phyloP scores from a whole-genome alignment of 2,113 vertebrate species.

The Corythaixoides concolor region DNA sequence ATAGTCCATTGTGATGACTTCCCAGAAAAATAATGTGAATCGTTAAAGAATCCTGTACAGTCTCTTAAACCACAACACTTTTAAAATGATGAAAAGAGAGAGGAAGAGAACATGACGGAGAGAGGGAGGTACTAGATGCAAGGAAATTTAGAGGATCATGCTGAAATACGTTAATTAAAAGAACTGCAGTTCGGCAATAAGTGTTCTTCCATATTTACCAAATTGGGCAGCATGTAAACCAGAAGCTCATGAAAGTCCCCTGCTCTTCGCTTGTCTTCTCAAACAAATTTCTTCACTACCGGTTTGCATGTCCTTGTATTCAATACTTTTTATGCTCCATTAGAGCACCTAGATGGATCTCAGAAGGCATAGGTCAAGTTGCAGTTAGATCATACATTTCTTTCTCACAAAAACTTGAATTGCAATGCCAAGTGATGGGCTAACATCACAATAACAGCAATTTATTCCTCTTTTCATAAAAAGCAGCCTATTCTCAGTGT shows the following conservation, averaged over 20 bases:
- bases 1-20: not conserved
- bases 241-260: slow-evolving; percentile 33
- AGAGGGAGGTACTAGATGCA: not conserved
- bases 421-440: slow-evolving; percentile 85
- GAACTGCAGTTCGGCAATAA: not conserved
- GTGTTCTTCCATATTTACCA: slow-evolving; percentile 59
- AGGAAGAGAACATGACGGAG: not conserved
- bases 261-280: slow-evolving; percentile 61
- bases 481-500: slow-evolving; percentile 82
- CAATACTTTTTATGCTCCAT: slow-evolving; percentile 80
- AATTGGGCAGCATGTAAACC: slow-evolving; percentile 55
- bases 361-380: slow-evolving; percentile 81
- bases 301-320: slow-evolving; percentile 77
- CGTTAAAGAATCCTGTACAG: not conserved
- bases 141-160: not conserved
- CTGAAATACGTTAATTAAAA: slow-evolving; percentile 28
- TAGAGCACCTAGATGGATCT: slow-evolving; percentile 81
- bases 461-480: slow-evolving; percentile 86
- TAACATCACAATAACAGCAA: slow-evolving; percentile 87
- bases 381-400: slow-evolving; percentile 86
- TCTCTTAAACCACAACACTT: not conserved
- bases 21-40: not conserved
- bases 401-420: slow-evolving; percentile 84
- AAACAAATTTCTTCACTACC: slow-evolving; percentile 71
- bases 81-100: not conserved